phyloP scores from a whole-genome alignment of 1,140 invertebrate species.

The Neoseiulus cucumeris region DNA sequence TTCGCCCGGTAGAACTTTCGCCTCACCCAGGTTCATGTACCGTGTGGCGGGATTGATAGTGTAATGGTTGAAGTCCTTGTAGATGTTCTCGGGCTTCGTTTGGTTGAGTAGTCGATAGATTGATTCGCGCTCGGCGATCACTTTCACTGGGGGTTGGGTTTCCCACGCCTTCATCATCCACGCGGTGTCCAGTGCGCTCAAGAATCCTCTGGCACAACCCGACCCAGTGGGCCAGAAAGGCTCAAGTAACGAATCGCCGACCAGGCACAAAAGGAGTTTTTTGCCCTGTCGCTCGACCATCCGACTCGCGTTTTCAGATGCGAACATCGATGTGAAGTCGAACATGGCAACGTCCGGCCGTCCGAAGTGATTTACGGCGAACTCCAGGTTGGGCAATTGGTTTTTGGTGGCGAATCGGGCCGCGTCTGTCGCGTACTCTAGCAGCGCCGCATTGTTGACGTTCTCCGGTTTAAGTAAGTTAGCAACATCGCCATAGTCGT shows the following conservation, averaged over 20 bases:
- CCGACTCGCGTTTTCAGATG: conserved; percentile 76
- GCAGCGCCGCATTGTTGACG: conserved; percentile 65
- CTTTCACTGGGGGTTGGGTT: conserved; percentile 21
- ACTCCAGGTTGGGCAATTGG: conserved; percentile 68
- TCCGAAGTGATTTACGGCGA: conserved; percentile 92
- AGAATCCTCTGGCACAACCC: conserved; percentile 86
- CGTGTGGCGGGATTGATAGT: conserved; percentile 31
- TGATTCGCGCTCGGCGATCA: conserved; percentile 33
- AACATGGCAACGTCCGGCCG: conserved; percentile 98
- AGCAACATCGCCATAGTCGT: conserved; percentile 77
- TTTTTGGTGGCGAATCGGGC: conserved; percentile 88
- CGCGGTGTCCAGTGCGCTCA: conserved; percentile 82
- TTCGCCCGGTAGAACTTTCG: conserved; percentile 2
- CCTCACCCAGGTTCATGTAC: conserved; percentile 25
- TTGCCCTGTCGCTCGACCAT: conserved; percentile 55
- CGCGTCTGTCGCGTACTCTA: conserved; percentile 82
- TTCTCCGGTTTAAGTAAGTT: conserved; percentile 66
- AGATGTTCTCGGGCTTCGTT: conserved; percentile 34
- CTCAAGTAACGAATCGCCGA: conserved; percentile 54
- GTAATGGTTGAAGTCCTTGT: conserved; percentile 28
- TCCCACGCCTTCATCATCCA: conserved; percentile 82
- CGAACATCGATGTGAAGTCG: conserved; percentile 97
- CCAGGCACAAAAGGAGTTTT: conserved; percentile 60
- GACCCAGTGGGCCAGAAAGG: conserved; percentile 97
- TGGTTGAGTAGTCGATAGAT: conserved; percentile 34